Conservation (phyloP, 2,113 vertebrate genomes). For the Antennarius striatus region DNA sequence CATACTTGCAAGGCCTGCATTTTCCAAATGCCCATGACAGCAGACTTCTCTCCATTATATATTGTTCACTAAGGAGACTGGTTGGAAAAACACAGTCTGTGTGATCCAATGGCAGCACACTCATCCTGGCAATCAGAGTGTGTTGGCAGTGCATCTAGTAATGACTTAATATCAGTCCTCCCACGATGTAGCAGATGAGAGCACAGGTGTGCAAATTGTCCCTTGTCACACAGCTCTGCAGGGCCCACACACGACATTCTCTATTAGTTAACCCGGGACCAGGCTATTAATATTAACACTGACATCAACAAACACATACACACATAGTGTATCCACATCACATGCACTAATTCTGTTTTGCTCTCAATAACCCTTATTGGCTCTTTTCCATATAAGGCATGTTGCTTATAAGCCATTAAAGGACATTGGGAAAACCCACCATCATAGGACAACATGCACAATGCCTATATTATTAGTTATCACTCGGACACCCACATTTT, state of each 20-base stretch:
- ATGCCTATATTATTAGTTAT: no score
- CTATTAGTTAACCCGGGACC: constrained; percentile 39
- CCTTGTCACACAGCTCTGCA: constrained; percentile 56
- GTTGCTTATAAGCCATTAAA: background rate
- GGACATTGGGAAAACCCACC: background rate
- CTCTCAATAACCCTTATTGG: background rate
- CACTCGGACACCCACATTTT: background rate
- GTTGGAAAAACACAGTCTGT: constrained; percentile 35
- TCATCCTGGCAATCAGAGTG: constrained; percentile 31
- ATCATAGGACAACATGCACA: background rate
- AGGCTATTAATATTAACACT: constrained; percentile 26
- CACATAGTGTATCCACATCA: background rate
- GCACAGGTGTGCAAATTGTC: constrained; percentile 71
- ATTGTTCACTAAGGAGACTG: constrained; percentile 23
- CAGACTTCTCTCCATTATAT: constrained; percentile 52
- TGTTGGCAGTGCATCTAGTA: constrained; percentile 55
- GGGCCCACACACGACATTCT: constrained; percentile 51
- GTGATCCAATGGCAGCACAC: constrained; percentile 47
- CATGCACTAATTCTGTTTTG: no score
- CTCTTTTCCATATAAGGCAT: background rate
- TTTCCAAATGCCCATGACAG: constrained; percentile 31
- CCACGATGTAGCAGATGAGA: constrained; percentile 69
- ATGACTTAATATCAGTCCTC: constrained; percentile 73
- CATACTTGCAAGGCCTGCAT: constrained; percentile 6
- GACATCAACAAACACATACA: constrained; percentile 3